Base-by-base conservation (phyloP, 2,888 invertebrate genomes). In the Aporophyla lueneburgensis region DNA sequence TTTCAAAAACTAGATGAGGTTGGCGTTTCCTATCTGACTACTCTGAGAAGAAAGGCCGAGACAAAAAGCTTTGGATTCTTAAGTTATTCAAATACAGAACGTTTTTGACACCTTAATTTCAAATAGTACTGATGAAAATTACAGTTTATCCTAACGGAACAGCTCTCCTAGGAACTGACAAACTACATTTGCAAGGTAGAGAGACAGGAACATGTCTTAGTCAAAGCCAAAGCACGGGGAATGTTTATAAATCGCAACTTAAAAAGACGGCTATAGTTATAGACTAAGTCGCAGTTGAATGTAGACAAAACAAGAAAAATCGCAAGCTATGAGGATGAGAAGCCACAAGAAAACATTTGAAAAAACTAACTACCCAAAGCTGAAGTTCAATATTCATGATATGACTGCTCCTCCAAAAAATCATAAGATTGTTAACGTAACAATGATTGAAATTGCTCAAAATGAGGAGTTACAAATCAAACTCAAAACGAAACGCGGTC, bases 331-430 rank as follows among this genome's bases (percentile, higher is more conserved):
- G 24, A 24, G 21, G 51, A 74, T 74, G 62, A 72, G 61, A 72
- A 72, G 53, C 61, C 61, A n/a, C 16, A 33, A 49, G 53, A 72
- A 74, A 54, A 54, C 73, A 72, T 54, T 72, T 33, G 7, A 71
- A 59, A 10, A 24, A 71, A 62, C 59, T 24, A 58, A 58, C 49
- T 12, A 40, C 0, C 12, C 24, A 40, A 59, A 14, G 54, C 21
- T 19, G 19, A 33, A 33, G 58, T 16, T 14, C 14, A 19, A 66
- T 21, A 63, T 9, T 5, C 2, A 33, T 27, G 27, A 21, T 4
- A 7, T 51, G n/a, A 4, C 7, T 51, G n/a, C 19, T 66, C 27
- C 53, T 68, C 43, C 40, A 1, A 61, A 40, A 58, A n/a, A 62
- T n/a, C 14, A n/a, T 14, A 40, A 33, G 19, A 46, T 14, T 14